These are phyloP conservation scores for Eulimnadia texana DNA, from an alignment of 1,140 invertebrate species.

Conservation along the genomic window DNA sequence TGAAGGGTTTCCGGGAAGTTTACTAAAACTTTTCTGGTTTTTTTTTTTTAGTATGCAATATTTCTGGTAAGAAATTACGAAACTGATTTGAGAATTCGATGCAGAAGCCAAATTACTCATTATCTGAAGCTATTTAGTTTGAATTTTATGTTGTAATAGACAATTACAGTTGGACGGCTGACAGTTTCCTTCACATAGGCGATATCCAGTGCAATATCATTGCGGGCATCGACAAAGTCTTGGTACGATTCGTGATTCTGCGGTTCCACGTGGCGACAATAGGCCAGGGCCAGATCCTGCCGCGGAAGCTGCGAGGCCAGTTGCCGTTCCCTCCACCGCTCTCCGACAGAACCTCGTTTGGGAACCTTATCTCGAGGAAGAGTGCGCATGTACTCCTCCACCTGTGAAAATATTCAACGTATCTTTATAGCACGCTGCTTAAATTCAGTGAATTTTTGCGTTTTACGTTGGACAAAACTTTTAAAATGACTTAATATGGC, in stretches of 20 bases:
- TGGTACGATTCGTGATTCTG: slow-evolving; percentile 59
- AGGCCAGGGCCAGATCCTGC: slow-evolving; percentile 69
- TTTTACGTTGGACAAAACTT: no score
- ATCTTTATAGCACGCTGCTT: no score
- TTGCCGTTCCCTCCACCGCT: slow-evolving; percentile 62
- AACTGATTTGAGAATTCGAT: no score
- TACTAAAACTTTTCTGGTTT: no score
- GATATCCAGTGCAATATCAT: slow-evolving; percentile 89
- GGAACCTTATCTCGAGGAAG: slow-evolving; percentile 63
- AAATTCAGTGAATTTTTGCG: no score
- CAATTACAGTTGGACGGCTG: slow-evolving; percentile 30
- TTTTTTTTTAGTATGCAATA: no score
- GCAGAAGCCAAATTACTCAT: no score
- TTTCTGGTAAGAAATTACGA: no score
- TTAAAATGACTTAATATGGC: no score
- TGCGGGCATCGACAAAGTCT: slow-evolving; percentile 79
- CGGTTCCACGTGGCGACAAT: slow-evolving; percentile 67
- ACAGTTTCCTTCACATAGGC: slow-evolving; percentile 49
- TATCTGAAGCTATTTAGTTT: no score
- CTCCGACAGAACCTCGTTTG: slow-evolving; percentile 53
- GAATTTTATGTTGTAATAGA: background rate
- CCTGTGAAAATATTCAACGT: background rate
- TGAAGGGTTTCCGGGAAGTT: no score
- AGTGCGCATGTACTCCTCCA: slow-evolving; percentile 11
- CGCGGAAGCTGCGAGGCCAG: slow-evolving; percentile 43